Conservation (phyloP, 2,888 invertebrate species). For the Megastigmus dorsalis region DNA sequence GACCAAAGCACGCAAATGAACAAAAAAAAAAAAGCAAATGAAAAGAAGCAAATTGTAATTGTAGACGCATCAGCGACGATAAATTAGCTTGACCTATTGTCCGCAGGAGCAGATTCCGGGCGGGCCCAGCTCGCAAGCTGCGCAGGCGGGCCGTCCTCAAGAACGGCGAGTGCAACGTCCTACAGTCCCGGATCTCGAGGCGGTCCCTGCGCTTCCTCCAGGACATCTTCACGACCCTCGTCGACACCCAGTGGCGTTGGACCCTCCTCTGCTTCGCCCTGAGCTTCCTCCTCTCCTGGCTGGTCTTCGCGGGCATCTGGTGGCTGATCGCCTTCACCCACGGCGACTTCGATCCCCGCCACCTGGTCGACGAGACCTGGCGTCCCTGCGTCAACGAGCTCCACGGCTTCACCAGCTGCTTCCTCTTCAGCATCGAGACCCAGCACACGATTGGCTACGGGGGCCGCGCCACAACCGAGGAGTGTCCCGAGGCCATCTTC, state of each 20-base stretch:
- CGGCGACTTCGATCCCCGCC: slow-evolving; percentile 86
- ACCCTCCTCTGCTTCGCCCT: slow-evolving; percentile 89
- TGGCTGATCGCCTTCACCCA: slow-evolving; percentile 93
- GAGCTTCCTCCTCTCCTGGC: slow-evolving; percentile 91
- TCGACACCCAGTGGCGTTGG: slow-evolving; percentile 96
- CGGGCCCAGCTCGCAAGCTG: slow-evolving; percentile 82
- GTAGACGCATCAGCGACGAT: too few relatives aligned
- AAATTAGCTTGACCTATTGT: too few relatives aligned
- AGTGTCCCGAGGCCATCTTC: slow-evolving; percentile 95
- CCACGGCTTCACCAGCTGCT: slow-evolving; percentile 91
- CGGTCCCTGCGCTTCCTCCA: slow-evolving; percentile 83
- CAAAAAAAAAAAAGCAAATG: too few relatives aligned
- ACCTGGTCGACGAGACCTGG: slow-evolving; percentile 80
- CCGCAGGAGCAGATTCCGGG: slow-evolving; percentile 82
- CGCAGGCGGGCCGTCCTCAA: slow-evolving; percentile 92
- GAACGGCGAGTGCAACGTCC: slow-evolving; percentile 97
- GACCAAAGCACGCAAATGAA: too few relatives aligned
- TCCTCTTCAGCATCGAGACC: slow-evolving; percentile 96
- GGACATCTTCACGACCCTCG: slow-evolving; percentile 86
- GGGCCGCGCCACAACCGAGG: slow-evolving; percentile 89
- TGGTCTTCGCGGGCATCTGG: slow-evolving; percentile 92
- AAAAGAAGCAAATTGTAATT: too few relatives aligned
- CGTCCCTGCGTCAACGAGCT: slow-evolving; percentile 92
- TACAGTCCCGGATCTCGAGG: slow-evolving; percentile 91
- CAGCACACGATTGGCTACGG: slow-evolving; percentile 97